These are phyloP conservation scores for Odontocolon sp. DNA, from an alignment of 2,888 invertebrate genomes.

Conservation along the genomic window DNA sequence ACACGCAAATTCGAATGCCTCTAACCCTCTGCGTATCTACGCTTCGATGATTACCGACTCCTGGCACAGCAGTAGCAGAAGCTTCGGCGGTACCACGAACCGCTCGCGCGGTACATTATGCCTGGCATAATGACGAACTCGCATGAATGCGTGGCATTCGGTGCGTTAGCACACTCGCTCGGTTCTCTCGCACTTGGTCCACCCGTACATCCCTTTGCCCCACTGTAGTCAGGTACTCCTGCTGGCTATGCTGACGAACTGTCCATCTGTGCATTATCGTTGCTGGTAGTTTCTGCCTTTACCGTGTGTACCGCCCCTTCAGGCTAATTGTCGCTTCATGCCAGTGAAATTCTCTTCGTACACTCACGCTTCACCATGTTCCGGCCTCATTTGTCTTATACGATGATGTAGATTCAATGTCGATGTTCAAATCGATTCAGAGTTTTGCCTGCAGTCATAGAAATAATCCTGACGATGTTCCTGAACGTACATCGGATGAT, in stretches of 20 bases:
- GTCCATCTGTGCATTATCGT: slow-evolving; percentile 16
- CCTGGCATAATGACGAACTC: slow-evolving; percentile 72
- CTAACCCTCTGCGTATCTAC: slow-evolving; percentile 57
- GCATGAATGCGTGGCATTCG: slow-evolving; percentile 73
- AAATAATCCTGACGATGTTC: not conserved
- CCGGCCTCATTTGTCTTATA: not conserved
- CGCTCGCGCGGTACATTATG: slow-evolving; percentile 67
- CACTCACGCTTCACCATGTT: not conserved
- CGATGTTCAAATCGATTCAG: too few relatives aligned
- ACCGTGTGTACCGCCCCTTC: slow-evolving; percentile 2
- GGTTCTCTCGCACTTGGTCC: not conserved
- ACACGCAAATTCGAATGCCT: slow-evolving; percentile 59
- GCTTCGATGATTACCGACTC: slow-evolving; percentile 71
- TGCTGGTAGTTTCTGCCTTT: slow-evolving; percentile 6
- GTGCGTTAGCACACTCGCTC: slow-evolving; percentile 65
- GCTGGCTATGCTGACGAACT: slow-evolving; percentile 39
- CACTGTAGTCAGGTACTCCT: not conserved
- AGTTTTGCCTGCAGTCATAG: too few relatives aligned
- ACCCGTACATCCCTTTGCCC: slow-evolving; percentile 21
- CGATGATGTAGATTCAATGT: not conserved
- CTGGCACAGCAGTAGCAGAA: slow-evolving; percentile 62
- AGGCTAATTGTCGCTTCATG: slow-evolving; percentile 31
- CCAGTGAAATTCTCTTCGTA: too few relatives aligned
- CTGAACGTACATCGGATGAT: not conserved
- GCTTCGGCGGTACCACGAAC: slow-evolving; percentile 19